Percentiles rank a stretch among this genome's conserved stretches.
phyloP scores from a whole-genome alignment of 92 coral and sea anemone genomes.

The Zoanthus solanderi region DNA sequence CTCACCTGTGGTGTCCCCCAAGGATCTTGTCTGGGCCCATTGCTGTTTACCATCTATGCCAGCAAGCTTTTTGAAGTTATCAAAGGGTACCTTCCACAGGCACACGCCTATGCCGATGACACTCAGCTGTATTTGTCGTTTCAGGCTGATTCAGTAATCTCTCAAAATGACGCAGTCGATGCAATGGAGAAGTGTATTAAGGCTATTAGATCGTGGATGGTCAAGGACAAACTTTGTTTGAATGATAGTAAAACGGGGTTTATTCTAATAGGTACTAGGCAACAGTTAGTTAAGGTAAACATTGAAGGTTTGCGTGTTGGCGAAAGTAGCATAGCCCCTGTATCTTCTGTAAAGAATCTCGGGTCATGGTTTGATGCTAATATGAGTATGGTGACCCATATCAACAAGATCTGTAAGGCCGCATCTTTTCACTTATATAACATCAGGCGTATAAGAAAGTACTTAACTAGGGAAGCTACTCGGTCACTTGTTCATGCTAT shows the following conservation, averaged over 20 bases:
- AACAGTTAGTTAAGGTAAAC: slow-evolving; percentile 2
- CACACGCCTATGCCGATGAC: slow-evolving; percentile 48
- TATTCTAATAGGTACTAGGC: slow-evolving; percentile 6
- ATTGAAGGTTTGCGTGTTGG: neutral
- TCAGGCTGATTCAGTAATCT: neutral
- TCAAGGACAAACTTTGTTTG: neutral
- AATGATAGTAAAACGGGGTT: neutral
- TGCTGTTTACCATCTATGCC: slow-evolving; percentile 47
- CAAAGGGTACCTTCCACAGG: slow-evolving; percentile 49
- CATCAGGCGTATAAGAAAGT: too few species aligned
- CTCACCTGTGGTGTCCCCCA: slow-evolving; percentile 53
- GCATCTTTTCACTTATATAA: too few species aligned
- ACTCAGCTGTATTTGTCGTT: slow-evolving; percentile 36
- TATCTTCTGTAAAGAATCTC: neutral
- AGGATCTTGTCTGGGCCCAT: slow-evolving; percentile 55
- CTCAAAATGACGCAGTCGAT: slow-evolving; percentile 29
- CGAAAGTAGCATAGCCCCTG: neutral
- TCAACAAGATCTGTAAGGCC: slow-evolving; percentile 23
- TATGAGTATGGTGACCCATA: slow-evolving; percentile 19
- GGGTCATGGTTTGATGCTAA: slow-evolving; percentile 20
- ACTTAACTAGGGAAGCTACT: too few species aligned
- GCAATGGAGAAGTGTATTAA: slow-evolving; percentile 32
- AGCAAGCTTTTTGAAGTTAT: slow-evolving; percentile 46
- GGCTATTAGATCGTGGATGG: slow-evolving; percentile 19
- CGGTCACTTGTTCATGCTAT: too few species aligned